Base-by-base conservation (phyloP, 2,888 invertebrate species). In the Drosophila mercatorum region DNA sequence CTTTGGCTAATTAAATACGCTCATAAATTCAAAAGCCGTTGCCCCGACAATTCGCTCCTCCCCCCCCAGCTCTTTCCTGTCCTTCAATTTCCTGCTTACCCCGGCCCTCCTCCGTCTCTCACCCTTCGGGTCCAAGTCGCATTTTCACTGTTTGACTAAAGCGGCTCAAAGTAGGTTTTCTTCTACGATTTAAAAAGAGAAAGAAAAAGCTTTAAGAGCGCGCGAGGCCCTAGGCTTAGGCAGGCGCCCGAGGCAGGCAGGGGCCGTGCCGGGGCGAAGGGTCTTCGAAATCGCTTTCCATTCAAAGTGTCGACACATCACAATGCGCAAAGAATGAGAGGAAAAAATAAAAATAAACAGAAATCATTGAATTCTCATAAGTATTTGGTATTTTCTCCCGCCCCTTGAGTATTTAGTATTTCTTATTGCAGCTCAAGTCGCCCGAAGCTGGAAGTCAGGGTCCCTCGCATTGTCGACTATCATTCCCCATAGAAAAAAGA, bases 1-100 rank as follows among this genome's bases (percentile, higher is more conserved):
- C 34, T 49, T 69, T 71, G 88, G 78, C 83, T 84, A 88, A 83
- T 83, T 83, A 88, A 88, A 83, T 86, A 83, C 80, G 81, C 86
- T 86, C 83, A 88, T 88, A 83, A 85, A 83, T 88, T 80, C 86
- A 88, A 88, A 83, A 86, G 80, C 64, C 66, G 44, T 43, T 58
- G 53, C 66, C 59, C 22, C 44, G 12, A 41, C 55, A 59, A 51
- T 11, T 28, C 3, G 11, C 8, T 17, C 17, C 17, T 17, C 17
- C 17, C 17, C 17, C 22, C 2, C 57, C 5, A 2, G 46, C 17
- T 3, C 2, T 8, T 12, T 49, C 49, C n/a, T 46, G 5, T 34
- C 36, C 57, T 34, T 22, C 57, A 31, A 34, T 34, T 17, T 44
- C 43, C 56, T 41, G 68, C 51, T 51, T 22, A 34, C 49, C 10